A percentile compares a stretch with the other conserved stretches of the same genome.
Conservation (phyloP, 2,797 vertebrate genomes). For the Sebastes goodei region DNA sequence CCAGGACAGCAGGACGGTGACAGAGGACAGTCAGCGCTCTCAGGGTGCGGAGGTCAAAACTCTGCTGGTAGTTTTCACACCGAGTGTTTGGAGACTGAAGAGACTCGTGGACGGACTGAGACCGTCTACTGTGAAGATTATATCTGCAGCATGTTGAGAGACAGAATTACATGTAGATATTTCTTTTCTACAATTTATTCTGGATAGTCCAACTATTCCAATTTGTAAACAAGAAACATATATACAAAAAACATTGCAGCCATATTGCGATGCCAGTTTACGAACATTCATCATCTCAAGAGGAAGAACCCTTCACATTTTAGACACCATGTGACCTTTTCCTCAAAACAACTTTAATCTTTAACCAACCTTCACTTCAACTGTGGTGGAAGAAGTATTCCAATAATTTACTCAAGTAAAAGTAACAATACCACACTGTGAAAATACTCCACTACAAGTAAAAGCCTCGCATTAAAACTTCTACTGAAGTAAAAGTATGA, state of each 20-base stretch:
- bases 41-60: conserved; percentile 64
- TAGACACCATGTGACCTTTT: too few relatives aligned
- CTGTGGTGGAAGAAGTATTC: background rate
- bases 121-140: background rate
- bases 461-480: too few relatives aligned
- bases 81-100: background rate
- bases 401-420: too few relatives aligned
- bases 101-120: background rate
- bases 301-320: background rate
- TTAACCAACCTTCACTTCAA: background rate
- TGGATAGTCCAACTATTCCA: background rate
- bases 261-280: background rate
- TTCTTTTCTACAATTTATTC: background rate
- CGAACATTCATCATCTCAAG: background rate
- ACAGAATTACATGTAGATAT: background rate
- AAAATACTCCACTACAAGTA: too few relatives aligned
- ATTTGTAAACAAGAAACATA: background rate
- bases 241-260: background rate
- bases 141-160: background rate
- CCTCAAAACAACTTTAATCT: background rate
- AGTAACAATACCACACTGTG: too few relatives aligned
- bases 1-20: background rate
- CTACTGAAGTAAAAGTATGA: background rate
- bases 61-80: conserved; percentile 24
- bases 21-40: conserved; percentile 11